Base-by-base conservation (phyloP, 2,888 invertebrate genomes). In the Pyrgus malvae region DNA sequence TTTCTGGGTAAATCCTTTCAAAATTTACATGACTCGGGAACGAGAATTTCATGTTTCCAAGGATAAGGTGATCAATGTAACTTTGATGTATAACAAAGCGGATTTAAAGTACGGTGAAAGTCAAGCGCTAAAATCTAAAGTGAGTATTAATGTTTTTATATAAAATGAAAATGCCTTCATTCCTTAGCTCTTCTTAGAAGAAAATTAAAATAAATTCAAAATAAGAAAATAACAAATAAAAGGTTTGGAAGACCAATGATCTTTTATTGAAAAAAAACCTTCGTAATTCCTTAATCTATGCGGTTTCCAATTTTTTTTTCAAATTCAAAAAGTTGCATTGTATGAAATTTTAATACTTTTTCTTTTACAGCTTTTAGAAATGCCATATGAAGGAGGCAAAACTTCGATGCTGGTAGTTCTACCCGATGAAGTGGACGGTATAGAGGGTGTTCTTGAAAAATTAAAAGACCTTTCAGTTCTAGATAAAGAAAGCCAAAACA, bases 361-460 rank as follows among this genome's bases (percentile, higher is more conserved):
- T 5, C 46, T 31, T 45, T 72, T 77, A 35, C 46, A 91, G 93
- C 91, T 95, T 8, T 71, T 98, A 41, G 94, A 95, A 77, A 57
- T 98, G 67, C 94, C 94, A 0, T 98, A 97, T 72, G 82, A 90
- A 67, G 93, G 93, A 48, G 88, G 91, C 0, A 90, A 94, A 58
- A 73, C 95, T 9, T 93, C 93, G 42, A 92, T 97, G 92, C 66
- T 96, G 0, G 85, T 97, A 25, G 83, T 96, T 35, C 83, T 97
- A 48, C 97, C 97, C 0, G 92, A 94, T 59, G 74, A 92, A 56
- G 72, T 91, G 6, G 92, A 93, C 35, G 96, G 96, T 1, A 84
- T 97, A 25, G 58, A 69, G 0, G 78, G 83, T 0, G 70, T 96
- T 25, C 91, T 94, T 69, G 72, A 86, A 1, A 94, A 93, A 70